Percentiles rank a stretch among this genome's conserved stretches.
These are phyloP conservation scores for Meda fulgida DNA, from an alignment of 2,797 vertebrate genomes.

Conservation along the genomic window DNA sequence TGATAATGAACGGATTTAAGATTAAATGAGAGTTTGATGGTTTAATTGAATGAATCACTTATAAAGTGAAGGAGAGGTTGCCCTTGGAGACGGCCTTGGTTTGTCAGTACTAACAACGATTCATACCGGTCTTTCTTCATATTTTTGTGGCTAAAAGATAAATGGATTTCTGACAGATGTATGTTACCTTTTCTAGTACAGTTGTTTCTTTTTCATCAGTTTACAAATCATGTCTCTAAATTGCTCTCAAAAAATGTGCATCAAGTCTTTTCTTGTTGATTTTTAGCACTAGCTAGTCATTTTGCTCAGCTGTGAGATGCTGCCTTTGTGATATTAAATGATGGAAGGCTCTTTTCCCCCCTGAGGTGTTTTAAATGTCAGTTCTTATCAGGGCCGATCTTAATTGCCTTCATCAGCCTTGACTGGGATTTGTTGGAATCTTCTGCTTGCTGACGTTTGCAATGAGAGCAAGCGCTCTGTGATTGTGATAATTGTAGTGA, in stretches of 20 bases:
- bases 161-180: not conserved
- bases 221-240: not conserved
- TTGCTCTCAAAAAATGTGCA: not conserved
- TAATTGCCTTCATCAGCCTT: slow-evolving; percentile 49
- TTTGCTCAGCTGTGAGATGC: slow-evolving; percentile 17
- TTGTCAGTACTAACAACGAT: slow-evolving; percentile 1
- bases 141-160: not conserved
- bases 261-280: not conserved
- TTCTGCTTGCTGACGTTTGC: slow-evolving; percentile 37
- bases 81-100: slow-evolving; percentile 26
- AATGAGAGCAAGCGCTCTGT: not conserved
- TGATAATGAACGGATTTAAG: slow-evolving; percentile 4
- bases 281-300: not conserved
- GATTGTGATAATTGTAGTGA: not conserved
- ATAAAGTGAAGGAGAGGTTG: slow-evolving; percentile 12
- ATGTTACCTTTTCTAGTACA: not conserved
- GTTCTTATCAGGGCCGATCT: slow-evolving; percentile 47
- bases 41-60: not conserved
- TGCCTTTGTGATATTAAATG: slow-evolving; percentile 9
- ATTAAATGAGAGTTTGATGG: not conserved
- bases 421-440: slow-evolving; percentile 22
- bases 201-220: not conserved
- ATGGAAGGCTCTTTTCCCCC: slow-evolving; percentile 9
- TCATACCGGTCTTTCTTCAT: not conserved
- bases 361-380: slow-evolving; percentile 55